Evolutionary conservation across 2,797 vertebrate species (phyloP).

Genomic region (Chiroxiphia lanceolata): DNA sequence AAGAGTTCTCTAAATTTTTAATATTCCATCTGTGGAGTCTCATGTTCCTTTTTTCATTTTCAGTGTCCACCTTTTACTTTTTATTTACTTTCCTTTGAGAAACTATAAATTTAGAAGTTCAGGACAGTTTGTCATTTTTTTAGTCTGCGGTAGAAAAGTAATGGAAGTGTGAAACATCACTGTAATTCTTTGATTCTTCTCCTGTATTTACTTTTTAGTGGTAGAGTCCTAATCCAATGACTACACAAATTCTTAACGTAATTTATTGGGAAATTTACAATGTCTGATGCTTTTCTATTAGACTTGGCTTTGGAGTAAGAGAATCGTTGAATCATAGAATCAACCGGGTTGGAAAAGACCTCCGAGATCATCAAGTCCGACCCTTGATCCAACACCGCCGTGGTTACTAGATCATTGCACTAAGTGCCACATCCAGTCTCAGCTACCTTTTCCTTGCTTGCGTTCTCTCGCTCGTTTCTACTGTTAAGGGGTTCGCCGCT

Average conservation of each 20-base stretch:
- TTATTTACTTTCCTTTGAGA: neutral
- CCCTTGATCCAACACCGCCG: no score
- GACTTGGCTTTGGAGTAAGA: neutral
- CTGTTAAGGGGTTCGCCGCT: neutral
- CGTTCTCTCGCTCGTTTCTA: accelerated
- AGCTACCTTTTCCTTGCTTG: neutral
- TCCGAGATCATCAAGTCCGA: no score
- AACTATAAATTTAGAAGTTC: neutral
- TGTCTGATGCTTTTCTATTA: neutral
- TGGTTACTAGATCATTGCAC: no score
- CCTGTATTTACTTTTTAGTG: neutral
- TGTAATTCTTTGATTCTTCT: neutral
- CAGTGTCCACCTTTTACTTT: neutral
- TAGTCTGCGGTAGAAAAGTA: neutral
- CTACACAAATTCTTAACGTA: neutral
- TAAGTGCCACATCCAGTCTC: no score
- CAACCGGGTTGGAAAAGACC: no score
- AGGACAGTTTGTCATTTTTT: neutral
- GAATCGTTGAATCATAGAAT: neutral
- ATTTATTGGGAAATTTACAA: neutral
- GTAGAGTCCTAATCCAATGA: neutral
- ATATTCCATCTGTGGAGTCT: neutral
- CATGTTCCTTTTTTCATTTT: neutral
- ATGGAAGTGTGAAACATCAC: neutral
- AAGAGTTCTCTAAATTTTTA: neutral